These are phyloP conservation scores for Dendrocincla tyrannina DNA, from an alignment of 2,797 vertebrate species.

Conservation along the genomic window DNA sequence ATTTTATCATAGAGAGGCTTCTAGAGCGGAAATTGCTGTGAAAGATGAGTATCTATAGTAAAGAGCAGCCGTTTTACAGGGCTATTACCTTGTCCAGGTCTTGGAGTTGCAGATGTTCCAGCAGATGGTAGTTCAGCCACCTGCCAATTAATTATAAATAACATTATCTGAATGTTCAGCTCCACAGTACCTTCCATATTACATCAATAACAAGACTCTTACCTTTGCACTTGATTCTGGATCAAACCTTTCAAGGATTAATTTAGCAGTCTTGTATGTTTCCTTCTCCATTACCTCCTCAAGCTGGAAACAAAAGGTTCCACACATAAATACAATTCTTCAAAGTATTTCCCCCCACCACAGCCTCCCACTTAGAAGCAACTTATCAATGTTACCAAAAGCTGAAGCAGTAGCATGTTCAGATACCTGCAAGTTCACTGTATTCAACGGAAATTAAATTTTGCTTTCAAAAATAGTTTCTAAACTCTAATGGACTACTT, in stretches of 20 bases:
- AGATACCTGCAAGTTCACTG: not conserved
- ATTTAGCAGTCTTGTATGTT: conserved; percentile 97
- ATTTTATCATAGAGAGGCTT: not conserved
- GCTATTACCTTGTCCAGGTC: conserved; percentile 92
- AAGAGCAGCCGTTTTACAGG: conserved; percentile 71
- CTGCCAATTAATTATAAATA: conserved; percentile 78
- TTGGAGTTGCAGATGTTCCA: conserved; percentile 84
- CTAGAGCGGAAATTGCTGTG: conserved; percentile 41
- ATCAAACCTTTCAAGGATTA: conserved; percentile 99
- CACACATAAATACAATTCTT: conserved; percentile 25
- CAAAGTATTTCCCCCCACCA: not conserved
- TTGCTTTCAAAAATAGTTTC: conserved; percentile 63
- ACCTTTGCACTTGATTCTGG: conserved; percentile 90
- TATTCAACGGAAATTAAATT: conserved; percentile 52
- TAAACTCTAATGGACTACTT: conserved; percentile 72
- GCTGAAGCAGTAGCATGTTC: not conserved
- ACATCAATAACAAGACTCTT: conserved; percentile 67
- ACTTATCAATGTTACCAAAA: conserved; percentile 3
- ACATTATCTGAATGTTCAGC: conserved; percentile 32
- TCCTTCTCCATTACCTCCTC: conserved; percentile 99
- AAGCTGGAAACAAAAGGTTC: conserved; percentile 82
- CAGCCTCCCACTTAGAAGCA: not conserved
- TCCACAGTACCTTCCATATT: conserved; percentile 28
- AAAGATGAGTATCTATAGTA: conserved; percentile 65
- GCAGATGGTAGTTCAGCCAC: conserved; percentile 84